Base-by-base conservation (phyloP, 2,797 vertebrate genomes). In the Molossus molossus region DNA sequence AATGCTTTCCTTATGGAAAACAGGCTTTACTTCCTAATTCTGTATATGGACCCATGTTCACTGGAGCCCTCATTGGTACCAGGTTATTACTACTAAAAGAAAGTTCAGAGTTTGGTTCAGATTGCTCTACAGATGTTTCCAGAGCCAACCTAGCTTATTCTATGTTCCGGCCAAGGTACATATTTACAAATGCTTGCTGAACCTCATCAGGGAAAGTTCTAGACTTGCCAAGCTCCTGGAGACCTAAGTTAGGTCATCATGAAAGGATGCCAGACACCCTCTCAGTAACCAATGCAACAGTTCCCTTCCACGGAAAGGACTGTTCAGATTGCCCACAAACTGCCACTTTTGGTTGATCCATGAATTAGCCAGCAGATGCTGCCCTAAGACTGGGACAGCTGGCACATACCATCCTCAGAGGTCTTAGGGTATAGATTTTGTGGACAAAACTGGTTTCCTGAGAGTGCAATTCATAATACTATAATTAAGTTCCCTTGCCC, bases 311-410 rank as follows among this genome's bases (percentile, higher is more conserved):
- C 94, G 88, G 87, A 97, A 97, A 98, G 88, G 91, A 94, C 90
- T 93, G 75, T 92, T 97, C 96, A 95, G 90, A 92, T 73, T 97
- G 92, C 57, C 97, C 97, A 98, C 96, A 97, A 97, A 97, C 94
- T 97, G 97, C 95, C 98, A 96, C 82, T 96, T 98, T 97, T 98
- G 98, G 98, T 98, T 97, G 97, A 98, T 98, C 98, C 96, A 97
- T 98, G 98, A 97, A 97, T 97, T 98, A 98, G 97, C 98, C 98
- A 98, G 98, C 98, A 98, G 98, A 98, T 98, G 98, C 96, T 98
- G 98, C 98, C 98, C 98, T 98, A 98, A 97, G 98, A 98, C 98
- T 98, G 97, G 98, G 94, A 94, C 98, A 98, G 98, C 94, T 98
- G 97, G 97, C 96, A 94, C 40, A 88, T 81, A 29, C 91, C 91